Base-by-base conservation (phyloP, 2,888 invertebrate species). In the Digitonthophagus gazella region DNA sequence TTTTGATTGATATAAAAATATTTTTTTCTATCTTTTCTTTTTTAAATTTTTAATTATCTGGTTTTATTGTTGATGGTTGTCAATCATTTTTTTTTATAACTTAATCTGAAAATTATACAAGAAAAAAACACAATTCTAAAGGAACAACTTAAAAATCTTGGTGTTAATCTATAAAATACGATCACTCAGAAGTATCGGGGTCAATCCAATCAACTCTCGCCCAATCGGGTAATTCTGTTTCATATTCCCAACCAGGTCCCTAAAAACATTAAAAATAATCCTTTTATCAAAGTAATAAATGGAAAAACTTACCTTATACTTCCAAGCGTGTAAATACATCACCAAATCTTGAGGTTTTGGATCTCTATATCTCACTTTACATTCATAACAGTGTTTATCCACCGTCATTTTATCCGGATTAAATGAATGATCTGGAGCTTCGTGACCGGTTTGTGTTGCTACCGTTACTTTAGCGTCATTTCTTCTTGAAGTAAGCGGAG, bases 241-340 rank as follows among this genome's bases (percentile, higher is more conserved):
- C 92, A 83, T 94, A 98, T 78, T 93, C 93, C 97, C 97, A 97
- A 64, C 93, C 96, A 68, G 95, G 94, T 28, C 97, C 97, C 94
- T 95, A 84, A 0, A 15, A 4, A 15, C 2, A 58, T 11, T 11
- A 16, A 16, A 18, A 18, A 1, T 16, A 3, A n/a, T n/a, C n/a
- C n/a, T 5, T 5, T 63, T 3, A 8, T 63, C 63, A n/a, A 63
- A 20, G 4, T 57, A n/a, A n/a, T 14, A 28, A 20, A 54, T 57
- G 18, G n/a, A 15, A 44, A 15, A 63, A 71, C 80, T 80, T 80
- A 93, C 93, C 88, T 90, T 91, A 82, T 95, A 95, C 79, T 93
- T 93, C 93, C 94, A 94, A 22, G 97, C 97, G 83, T 98, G 98
- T 58, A 98, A 88, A 83, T 95, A 98, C 95, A 98, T 96, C 75